Evolutionary conservation across 2,797 vertebrate species (phyloP).

Genomic region (Avahi laniger): DNA sequence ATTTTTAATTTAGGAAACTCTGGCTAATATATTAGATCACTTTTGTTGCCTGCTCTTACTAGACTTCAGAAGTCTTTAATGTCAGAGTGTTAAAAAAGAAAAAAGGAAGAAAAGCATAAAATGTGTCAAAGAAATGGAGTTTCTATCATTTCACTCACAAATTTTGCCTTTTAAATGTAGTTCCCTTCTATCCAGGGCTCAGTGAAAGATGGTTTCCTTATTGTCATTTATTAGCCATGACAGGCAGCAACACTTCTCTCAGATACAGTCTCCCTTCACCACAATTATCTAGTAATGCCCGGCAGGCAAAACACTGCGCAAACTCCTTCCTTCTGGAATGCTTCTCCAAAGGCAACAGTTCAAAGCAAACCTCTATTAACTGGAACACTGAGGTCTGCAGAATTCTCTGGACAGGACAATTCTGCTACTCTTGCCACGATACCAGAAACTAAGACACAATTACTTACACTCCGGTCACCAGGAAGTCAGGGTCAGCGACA

Average conservation of each 20-base stretch:
- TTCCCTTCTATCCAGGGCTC: not conserved
- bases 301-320: constrained; percentile 36
- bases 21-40: not conserved
- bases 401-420: constrained; percentile 35
- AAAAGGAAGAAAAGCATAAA: not conserved
- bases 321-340: constrained; percentile 57
- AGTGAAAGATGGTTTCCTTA: constrained; percentile 31
- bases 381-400: constrained; percentile 21
- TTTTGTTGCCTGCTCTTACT: not conserved
- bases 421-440: not conserved
- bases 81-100: not conserved
- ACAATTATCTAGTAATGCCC: constrained; percentile 67
- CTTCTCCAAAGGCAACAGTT: constrained; percentile 62
- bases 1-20: constrained; percentile 27
- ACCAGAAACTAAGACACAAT: constrained; percentile 17
- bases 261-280: not conserved
- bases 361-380: constrained; percentile 65
- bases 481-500: not conserved
- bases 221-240: not conserved
- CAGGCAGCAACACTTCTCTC: constrained; percentile 44
- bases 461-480: not conserved
- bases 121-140: not conserved
- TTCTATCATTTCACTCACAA: not conserved
- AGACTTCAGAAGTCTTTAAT: not conserved
- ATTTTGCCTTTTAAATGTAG: not conserved